Conservation (phyloP, 2,797 vertebrate species). For the Paguma larvata region DNA sequence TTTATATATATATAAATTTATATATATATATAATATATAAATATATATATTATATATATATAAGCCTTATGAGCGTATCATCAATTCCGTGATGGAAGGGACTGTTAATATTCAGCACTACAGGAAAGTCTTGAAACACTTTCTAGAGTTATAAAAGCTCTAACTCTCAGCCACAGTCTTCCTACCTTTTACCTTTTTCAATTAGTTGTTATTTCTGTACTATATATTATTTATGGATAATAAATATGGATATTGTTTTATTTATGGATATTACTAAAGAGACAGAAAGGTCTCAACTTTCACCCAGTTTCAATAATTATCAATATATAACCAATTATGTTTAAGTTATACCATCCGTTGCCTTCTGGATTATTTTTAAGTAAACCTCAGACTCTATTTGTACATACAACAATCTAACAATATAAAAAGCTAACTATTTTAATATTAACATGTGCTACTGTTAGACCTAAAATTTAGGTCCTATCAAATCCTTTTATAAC, state of each 20-base stretch:
- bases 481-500: not conserved
- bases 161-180: not conserved
- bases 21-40: too few species aligned
- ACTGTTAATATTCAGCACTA: not conserved
- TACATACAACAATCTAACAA: not conserved
- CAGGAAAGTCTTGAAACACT: not conserved
- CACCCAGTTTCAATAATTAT: not conserved
- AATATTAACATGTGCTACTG: not conserved
- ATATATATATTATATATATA: too few species aligned
- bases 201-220: not conserved
- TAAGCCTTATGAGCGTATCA: not conserved
- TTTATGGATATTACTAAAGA: not conserved
- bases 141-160: not conserved
- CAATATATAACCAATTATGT: not conserved
- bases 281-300: not conserved
- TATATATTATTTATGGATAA: not conserved
- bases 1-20: not conserved
- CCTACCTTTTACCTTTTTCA: not conserved
- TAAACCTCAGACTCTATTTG: not conserved
- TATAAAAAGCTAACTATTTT: not conserved
- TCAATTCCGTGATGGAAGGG: not conserved
- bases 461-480: not conserved
- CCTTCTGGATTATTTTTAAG: not conserved
- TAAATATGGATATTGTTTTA: not conserved
- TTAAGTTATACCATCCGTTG: too few species aligned